Evolutionary conservation across 1,140 invertebrate genomes (phyloP), one percentile per base, ranked within the genome.

Genomic region (Hetaerina americana): DNA sequence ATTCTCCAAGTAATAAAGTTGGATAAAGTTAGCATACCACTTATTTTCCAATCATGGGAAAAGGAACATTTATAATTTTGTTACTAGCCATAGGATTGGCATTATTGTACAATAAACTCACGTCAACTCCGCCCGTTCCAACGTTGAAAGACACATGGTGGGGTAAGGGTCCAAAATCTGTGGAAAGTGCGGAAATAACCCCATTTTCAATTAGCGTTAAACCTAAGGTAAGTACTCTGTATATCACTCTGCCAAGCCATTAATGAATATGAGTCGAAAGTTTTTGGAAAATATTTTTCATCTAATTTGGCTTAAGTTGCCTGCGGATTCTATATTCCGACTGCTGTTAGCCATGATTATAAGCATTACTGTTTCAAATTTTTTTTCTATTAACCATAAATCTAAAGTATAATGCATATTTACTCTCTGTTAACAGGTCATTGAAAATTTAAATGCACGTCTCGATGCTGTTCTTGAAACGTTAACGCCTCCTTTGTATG

Each of bases 401-500:
- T 8, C 26, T 27, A 27, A 15, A n/a, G 15, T 10, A 72, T 31
- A 18, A 71, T n/a, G 70, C 57, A 71, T 49, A 22, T 68, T 66
- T 12, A 27, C 15, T 68, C 24, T 68, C 66, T n/a, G 66, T 49
- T 68, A 72, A 0, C 68, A 84, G 82, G 74, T 81, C 10, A 76
- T 83, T 18, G 75, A 79, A 5, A 81, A 84, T 72, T 76, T 84
- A 15, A 77, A 82, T 8, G n/a, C 77, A 25, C 77, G 81, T 5
- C 72, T 84, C 15, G 40, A 57, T 57, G 2, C 40, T 57, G 40
- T n/a, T 57, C 15, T 10, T 57, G 22, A 57, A 57, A 57, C 40
- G 40, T 82, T 88, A 10, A 81, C 82, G 27, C 81, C 82, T 12
- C 86, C 90, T 0, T 76, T 94, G 69, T 87, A 92, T 78, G 88